Evolutionary conservation across 2,888 invertebrate genomes (phyloP), one percentile per base, ranked within the genome.

Genomic region (Drosophila macrospina): DNA sequence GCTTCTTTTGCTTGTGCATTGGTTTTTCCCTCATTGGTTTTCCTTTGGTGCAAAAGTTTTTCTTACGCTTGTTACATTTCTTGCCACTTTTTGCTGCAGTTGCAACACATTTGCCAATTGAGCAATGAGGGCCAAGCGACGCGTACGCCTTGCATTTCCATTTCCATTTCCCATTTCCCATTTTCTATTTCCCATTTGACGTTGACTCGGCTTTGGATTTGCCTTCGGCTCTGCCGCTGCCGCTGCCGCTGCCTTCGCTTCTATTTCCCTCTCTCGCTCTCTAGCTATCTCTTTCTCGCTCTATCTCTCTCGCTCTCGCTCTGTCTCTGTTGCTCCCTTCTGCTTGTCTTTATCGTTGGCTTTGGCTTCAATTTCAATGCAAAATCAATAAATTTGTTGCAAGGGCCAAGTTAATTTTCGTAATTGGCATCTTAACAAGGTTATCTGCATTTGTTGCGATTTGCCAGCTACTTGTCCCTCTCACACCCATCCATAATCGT

Each of bases 341-440:
- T 20, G 20, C n/a, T n/a, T 30, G 42, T 47, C 13, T 28, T n/a
- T 8, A 4, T 30, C 10, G 45, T 24, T 42, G 54, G 61, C 56
- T 82, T 67, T 55, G 64, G 69, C 67, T 83, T 74, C 69, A 56
- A 80, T 78, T 83, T 64, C 68, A 72, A 77, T 85, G 85, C 85
- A 78, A 88, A 84, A 84, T 84, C 88, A 86, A 84, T 84, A 86
- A 82, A 86, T 82, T 80, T 66, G 78, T 62, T 69, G 52, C 64
- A 67, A 69, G 79, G 85, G 73, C 76, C 86, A 84, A 84, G 84
- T 84, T 84, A 84, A 84, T 84, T 84, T 84, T 88, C 80, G 84
- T 84, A 84, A 84, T 84, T 84, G 84, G 88, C 84, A 88, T 88
- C 83, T 88, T 88, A 84, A 84, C 84, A 86, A 80, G 84, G 88